Conservation (phyloP, 1,140 invertebrate species). For the Monomorium pharaonis region DNA sequence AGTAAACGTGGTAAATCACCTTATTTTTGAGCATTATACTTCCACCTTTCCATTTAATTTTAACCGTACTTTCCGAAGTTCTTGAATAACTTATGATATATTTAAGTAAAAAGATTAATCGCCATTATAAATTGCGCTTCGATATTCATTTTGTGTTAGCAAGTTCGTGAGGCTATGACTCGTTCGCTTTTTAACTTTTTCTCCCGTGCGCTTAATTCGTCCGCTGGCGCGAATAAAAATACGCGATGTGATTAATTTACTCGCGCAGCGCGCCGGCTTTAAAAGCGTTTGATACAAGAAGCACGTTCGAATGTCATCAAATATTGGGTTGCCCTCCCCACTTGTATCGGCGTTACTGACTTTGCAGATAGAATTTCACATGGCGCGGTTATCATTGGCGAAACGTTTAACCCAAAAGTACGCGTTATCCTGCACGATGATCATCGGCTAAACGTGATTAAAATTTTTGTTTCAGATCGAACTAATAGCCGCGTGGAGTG, state of each 20-base stretch:
- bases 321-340: constrained; percentile 21
- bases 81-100: not conserved
- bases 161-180: not conserved
- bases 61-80: not conserved
- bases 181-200: not conserved
- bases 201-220: not conserved
- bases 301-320: constrained; percentile 40
- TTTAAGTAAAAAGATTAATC: not conserved
- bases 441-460: constrained; percentile 36
- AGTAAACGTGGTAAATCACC: constrained; percentile 19
- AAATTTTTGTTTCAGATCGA: constrained; percentile 57
- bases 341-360: constrained; percentile 29
- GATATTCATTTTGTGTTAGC: not conserved
- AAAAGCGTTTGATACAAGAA: constrained; percentile 30
- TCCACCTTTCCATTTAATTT: not conserved
- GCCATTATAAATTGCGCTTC: not conserved
- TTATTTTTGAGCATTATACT: not conserved
- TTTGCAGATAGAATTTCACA: constrained; percentile 48
- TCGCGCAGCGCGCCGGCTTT: constrained; percentile 7
- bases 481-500: not conserved
- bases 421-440: not conserved
- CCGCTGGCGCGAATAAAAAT: constrained; percentile 17
- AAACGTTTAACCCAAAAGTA: not conserved
- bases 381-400: not conserved
- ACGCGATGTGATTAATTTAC: constrained; percentile 22